Percentiles rank a stretch among this genome's conserved stretches.
Conservation (phyloP, 2,797 vertebrate species). For the Loris lydekkerianus region DNA sequence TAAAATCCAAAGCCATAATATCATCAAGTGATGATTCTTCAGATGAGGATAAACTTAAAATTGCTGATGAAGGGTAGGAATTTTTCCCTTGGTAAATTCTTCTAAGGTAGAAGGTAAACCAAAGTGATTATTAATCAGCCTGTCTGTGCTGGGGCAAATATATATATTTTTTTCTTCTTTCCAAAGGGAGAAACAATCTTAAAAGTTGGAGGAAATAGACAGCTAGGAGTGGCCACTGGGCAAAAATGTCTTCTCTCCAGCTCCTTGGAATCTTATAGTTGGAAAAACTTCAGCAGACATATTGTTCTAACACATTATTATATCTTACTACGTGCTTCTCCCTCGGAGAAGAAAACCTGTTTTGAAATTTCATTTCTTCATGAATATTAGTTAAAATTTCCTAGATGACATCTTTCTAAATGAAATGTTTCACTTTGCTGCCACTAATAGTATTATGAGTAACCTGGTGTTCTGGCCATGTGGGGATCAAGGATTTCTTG, state of each 20-base stretch:
- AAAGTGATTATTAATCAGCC: background rate
- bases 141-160: background rate
- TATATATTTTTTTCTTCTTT: background rate
- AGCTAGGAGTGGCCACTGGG: background rate
- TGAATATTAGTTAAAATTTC: conserved; percentile 21
- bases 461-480: background rate
- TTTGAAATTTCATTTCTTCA: conserved; percentile 32
- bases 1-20: conserved; percentile 99
- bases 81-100: background rate
- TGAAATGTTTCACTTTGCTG: conserved; percentile 1
- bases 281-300: background rate
- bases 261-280: background rate
- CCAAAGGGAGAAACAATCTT: background rate
- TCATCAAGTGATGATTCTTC: conserved; percentile 98
- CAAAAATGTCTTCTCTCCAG: background rate
- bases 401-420: background rate
- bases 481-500: background rate
- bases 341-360: conserved; percentile 17
- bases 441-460: background rate
- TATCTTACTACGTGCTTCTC: background rate
- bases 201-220: background rate
- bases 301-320: background rate
- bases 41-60: conserved; percentile 99
- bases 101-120: background rate
- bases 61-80: conserved; percentile 97